Evolutionary conservation across 1,140 invertebrate species (phyloP).

Genomic region (Danaus plexippus): DNA sequence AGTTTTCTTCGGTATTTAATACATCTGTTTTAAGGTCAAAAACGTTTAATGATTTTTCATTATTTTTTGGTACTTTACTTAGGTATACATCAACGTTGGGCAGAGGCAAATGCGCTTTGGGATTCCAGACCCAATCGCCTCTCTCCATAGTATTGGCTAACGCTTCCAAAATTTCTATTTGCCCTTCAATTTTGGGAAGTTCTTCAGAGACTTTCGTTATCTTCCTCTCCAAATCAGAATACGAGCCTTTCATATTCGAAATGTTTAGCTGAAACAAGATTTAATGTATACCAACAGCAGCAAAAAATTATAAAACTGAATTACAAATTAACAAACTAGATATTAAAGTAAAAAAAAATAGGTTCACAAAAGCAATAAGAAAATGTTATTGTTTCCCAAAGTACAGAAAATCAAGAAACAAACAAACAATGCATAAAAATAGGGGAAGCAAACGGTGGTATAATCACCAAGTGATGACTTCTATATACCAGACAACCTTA

Average conservation of each 20-base stretch:
- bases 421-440: too few species aligned
- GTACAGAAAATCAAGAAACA: too few species aligned
- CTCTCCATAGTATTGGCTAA: slow-evolving; percentile 35
- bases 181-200: slow-evolving; percentile 47
- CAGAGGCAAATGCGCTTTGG: slow-evolving; percentile 20
- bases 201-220: slow-evolving; percentile 41
- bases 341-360: too few species aligned
- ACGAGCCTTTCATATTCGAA: slow-evolving; percentile 35
- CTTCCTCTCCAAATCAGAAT: slow-evolving; percentile 40
- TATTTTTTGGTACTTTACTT: slow-evolving; percentile 10
- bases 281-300: slow-evolving; percentile 8
- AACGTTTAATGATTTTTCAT: neutral
- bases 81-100: slow-evolving; percentile 29
- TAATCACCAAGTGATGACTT: too few species aligned
- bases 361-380: too few species aligned
- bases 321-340: too few species aligned
- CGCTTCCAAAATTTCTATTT: slow-evolving; percentile 46
- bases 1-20: slow-evolving; percentile 6
- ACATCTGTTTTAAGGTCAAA: neutral
- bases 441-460: too few species aligned
- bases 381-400: too few species aligned
- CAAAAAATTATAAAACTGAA: neutral
- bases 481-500: too few species aligned
- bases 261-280: slow-evolving; percentile 41
- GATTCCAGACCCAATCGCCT: slow-evolving; percentile 29